phyloP scores from a whole-genome alignment of 2,113 vertebrate genomes.

The Tragelaphus buxtoni region DNA sequence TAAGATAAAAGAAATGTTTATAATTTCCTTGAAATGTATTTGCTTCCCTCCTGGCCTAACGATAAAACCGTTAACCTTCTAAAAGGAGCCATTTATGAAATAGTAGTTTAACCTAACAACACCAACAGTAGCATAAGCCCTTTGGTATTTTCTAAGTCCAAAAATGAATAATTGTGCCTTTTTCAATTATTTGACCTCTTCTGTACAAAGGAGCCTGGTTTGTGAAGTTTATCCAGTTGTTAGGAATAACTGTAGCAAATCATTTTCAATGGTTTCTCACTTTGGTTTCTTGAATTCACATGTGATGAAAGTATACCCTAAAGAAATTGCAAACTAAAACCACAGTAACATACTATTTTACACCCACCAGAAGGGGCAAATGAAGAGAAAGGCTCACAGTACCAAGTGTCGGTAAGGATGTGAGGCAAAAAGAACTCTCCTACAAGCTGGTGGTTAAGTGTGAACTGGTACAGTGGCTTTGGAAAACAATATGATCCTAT shows the following conservation, averaged over 20 bases:
- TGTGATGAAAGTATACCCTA: not conserved
- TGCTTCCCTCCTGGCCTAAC: constrained; percentile 45
- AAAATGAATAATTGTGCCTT: constrained; percentile 33
- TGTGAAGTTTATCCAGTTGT: not conserved
- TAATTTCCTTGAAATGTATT: constrained; percentile 72
- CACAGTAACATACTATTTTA: not conserved
- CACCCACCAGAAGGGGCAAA: not conserved
- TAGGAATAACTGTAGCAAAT: not conserved
- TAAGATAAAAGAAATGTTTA: constrained; percentile 76
- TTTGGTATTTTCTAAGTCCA: constrained; percentile 41
- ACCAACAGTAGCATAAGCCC: constrained; percentile 55
- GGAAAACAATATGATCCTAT: not conserved
- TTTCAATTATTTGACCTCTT: not conserved
- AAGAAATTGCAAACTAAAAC: constrained; percentile 26
- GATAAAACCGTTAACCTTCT: constrained; percentile 52
- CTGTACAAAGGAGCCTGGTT: not conserved
- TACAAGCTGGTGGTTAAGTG: not conserved
- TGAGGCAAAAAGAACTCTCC: not conserved
- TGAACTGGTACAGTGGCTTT: not conserved
- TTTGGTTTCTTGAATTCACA: not conserved
- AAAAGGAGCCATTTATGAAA: constrained; percentile 55
- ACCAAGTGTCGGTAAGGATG: not conserved
- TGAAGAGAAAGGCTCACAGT: not conserved
- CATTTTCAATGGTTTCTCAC: not conserved
- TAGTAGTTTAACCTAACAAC: constrained; percentile 20